Evolutionary conservation across 1,140 invertebrate species (phyloP), one percentile per base, ranked within the genome.

Genomic region (Monomorium pharaonis): DNA sequence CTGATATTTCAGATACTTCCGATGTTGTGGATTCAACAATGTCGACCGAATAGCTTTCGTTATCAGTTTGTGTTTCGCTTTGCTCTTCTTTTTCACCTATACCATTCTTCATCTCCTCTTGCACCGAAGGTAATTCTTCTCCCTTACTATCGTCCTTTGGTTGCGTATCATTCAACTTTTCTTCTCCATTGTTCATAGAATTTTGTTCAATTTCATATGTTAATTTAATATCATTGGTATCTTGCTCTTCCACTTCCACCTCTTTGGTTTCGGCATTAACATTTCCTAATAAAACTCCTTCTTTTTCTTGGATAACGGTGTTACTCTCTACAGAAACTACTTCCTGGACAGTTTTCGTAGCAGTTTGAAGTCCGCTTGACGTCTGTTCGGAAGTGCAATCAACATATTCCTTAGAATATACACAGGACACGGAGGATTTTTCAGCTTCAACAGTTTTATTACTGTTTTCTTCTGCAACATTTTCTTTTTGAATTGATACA

Each of bases 21-120:
- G 90, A 90, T 9, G 91, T 92, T n/a, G 92, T 91, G 5, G 90
- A 92, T 72, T 94, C 93, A 47, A 92, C 81, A 42, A 92, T 74
- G 24, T 93, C 91, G 0, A 86, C 87, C 9, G 92, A 92, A 37
- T 47, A 91, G 14, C 87, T 93, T 47, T 93, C 90, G 9, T 87
- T 89, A 3, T 85, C 87, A 9, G 85, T 90, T 70, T 80, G 86
- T 3, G 14, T 54, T 65, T 89, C 87, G 9, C 77, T 90, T 42
- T 87, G 74, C 9, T 84, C 74, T 86, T 91, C 87, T 54, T 92
- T 90, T 27, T 92, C 77, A 9, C 58, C 69, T 33, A 18, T 18
- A 21, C 67, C 86, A 18, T 85, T 87, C n/a, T 88, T 69, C 0
- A 47, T 10, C 30, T 63, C 67, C 6, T 65, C 56, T 27, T 77